Evolutionary conservation across 2,888 invertebrate species (phyloP), one percentile per base, ranked within the genome.

Genomic region (Synergus japonicus): DNA sequence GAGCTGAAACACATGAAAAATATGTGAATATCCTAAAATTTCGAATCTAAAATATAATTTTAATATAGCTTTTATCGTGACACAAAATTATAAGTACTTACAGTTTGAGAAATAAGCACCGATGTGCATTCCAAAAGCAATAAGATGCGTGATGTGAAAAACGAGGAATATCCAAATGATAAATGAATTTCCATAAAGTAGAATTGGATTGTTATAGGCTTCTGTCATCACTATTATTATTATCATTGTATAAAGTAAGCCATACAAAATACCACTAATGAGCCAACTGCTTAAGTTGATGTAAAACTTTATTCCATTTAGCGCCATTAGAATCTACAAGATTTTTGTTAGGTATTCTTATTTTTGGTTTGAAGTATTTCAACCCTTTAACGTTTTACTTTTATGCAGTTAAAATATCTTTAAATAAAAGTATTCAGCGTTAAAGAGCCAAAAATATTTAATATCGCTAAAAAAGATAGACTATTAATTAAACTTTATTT

Each of bases 251-350:
- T 89, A 89, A 41, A 85, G 58, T 41, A 73, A 84, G 73, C 89
- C 88, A 63, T 88, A 86, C 29, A 88, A 4, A 22, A 83, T 78
- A 18, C 89, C 89, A 76, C 83, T 89, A 13, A 86, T 18, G 22
- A 91, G 69, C 91, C 91, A 91, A 76, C 89, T 89, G 12, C 90
- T 83, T 78, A 90, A 83, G 84, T 90, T 90, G 43, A 88, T 85
- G 58, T 81, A 81, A 29, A 83, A 81, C 44, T 86, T 87, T 10
- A 90, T 89, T n/a, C 91, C 91, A 65, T 90, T 90, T 80, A 91
- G 89, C 22, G 88, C 84, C 88, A 90, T 90, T 65, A 91, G 78
- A 67, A 89, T 88, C 90, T 90, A 60, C 85, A 76, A 67, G 41
- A 13, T 0, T 12, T 43, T 18, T 44, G 9, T 12, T 49, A n/a